A percentile compares a stretch with the other conserved stretches of the same genome.
Evolutionary conservation across 2,888 invertebrate species (phyloP).

Genomic region (Phanerotoma sp.): DNA sequence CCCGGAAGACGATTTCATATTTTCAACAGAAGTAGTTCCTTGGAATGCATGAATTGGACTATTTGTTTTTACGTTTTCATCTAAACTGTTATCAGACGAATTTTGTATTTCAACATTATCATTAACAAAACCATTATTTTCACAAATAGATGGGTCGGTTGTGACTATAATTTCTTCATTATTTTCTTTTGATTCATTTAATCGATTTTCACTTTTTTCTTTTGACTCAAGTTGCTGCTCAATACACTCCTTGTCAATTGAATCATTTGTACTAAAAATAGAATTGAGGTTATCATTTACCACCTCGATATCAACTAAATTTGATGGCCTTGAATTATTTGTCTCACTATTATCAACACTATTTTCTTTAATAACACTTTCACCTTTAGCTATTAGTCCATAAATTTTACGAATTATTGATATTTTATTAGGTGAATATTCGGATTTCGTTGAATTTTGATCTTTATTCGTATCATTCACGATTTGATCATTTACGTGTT

Average conservation of each 20-base stretch:
- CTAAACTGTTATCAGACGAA: background rate
- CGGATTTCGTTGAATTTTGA: constrained; percentile 1
- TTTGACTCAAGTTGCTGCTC: background rate
- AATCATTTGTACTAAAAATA: background rate
- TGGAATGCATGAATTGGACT: too few relatives aligned
- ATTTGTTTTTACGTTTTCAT: background rate
- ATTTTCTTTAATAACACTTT: background rate
- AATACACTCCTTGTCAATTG: background rate
- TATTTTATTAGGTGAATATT: constrained; percentile 18
- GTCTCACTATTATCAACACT: background rate
- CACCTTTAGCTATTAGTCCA: constrained; percentile 2
- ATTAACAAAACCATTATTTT: background rate
- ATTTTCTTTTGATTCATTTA: background rate
- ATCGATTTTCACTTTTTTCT: background rate
- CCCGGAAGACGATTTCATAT: too few relatives aligned
- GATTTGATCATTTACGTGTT: too few relatives aligned
- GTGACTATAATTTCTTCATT: background rate
- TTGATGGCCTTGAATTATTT: background rate
- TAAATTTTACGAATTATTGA: constrained; percentile 18
- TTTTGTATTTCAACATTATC: background rate
- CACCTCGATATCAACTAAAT: background rate
- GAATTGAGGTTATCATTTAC: background rate
- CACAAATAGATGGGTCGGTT: background rate
- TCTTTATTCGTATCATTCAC: background rate
- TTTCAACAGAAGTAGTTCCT: too few relatives aligned